Evolutionary conservation across 2,888 invertebrate species (phyloP).

Genomic region (Dastarcus helophoroides): DNA sequence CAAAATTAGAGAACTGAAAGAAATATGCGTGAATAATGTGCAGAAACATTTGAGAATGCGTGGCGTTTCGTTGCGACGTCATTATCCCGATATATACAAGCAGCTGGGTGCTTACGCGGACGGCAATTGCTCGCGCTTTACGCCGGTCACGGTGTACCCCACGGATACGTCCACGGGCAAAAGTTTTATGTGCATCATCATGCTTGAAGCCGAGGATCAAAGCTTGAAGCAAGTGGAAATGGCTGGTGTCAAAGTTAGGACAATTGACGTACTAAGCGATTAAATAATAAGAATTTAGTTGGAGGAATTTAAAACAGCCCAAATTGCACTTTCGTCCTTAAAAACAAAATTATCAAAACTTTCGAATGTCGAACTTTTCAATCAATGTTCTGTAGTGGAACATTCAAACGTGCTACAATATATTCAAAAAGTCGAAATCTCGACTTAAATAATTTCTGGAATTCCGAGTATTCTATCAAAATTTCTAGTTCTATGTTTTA

Average conservation of each 20-base stretch:
- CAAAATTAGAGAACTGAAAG: constrained; percentile 53
- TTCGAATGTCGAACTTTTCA: too few relatives aligned
- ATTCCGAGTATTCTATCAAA: too few relatives aligned
- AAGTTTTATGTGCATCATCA: constrained; percentile 83
- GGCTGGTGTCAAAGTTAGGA: constrained; percentile 32
- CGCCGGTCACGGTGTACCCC: constrained; percentile 81
- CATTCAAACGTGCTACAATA: too few relatives aligned
- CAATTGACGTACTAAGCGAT: constrained; percentile 30
- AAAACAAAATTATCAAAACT: too few relatives aligned
- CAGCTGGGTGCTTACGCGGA: constrained; percentile 75
- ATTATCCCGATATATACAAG: constrained; percentile 80
- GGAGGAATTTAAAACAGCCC: too few relatives aligned
- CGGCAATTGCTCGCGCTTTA: constrained; percentile 62
- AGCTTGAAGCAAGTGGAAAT: constrained; percentile 37
- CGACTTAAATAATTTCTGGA: too few relatives aligned
- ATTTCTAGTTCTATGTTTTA: too few relatives aligned
- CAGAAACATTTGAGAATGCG: constrained; percentile 64
- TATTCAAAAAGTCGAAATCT: too few relatives aligned
- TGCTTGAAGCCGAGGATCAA: constrained; percentile 65
- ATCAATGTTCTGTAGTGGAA: too few relatives aligned
- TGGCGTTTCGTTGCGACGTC: constrained; percentile 71
- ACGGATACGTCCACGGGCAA: constrained; percentile 67
- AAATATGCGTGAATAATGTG: constrained; percentile 69
- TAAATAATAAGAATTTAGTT: constrained; percentile 3
- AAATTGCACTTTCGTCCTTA: too few relatives aligned